Evolutionary conservation across 2,113 vertebrate genomes (phyloP), one percentile per base, ranked within the genome.

Genomic region (Hippocampus zosterae): DNA sequence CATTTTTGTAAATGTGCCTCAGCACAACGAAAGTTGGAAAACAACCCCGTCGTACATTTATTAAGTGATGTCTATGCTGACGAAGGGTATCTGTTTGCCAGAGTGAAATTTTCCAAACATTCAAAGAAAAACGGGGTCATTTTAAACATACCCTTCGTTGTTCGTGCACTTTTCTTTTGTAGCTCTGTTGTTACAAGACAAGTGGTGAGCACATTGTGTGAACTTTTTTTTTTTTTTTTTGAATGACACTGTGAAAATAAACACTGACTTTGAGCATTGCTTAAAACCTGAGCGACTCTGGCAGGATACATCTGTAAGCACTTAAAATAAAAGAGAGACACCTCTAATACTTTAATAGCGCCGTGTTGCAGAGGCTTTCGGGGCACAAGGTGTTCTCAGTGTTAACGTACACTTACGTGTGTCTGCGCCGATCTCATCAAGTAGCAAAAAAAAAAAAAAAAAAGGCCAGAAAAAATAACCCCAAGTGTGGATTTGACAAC

Each of bases 231-330:
- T 88, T 29, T 77, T 82, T 79, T 81, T 84, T 83, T 72, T 73
- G 56, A 59, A 19, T 12, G 19, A 72, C 42, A 27, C 71, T 68
- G 74, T 83, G 75, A 88, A 90, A 88, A 87, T 88, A 90, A 89
- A 89, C 84, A 86, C 53, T 78, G 77, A 85, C 81, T 84, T 78
- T 85, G 70, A 66, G 73, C 67, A 78, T 84, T 71, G 56, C 78
- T 83, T 77, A 68, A 83, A 86, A 73, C 42, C 75, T 67, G 65
- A 85, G 86, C 81, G 79, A 25, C 63, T 79, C 82, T 85, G 81
- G 81, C 83, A 83, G 85, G 78, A 61, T 74, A 84, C 89, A 89
- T 90, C 88, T 90, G 89, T 86, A 80, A 83, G 81, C 85, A 88
- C 87, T 87, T 87, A 86, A 60, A 88, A 88, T 83, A 85, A 85